Evolutionary conservation across 2,797 vertebrate species (phyloP).

Genomic region (Falco biarmicus): DNA sequence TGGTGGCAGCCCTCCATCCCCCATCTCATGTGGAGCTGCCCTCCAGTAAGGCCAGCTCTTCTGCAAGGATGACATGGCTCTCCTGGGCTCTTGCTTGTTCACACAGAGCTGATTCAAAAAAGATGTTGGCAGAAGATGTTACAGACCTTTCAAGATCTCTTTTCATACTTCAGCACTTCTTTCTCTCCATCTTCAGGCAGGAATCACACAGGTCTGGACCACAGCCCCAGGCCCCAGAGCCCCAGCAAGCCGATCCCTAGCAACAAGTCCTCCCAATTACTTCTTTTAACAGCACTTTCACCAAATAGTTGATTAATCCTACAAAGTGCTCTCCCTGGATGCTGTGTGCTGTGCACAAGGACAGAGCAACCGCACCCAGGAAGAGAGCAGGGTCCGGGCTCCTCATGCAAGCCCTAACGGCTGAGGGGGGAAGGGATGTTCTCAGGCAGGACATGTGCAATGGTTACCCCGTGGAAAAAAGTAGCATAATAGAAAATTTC

Average conservation of each 20-base stretch:
- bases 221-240: neutral
- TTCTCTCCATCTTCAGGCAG: neutral
- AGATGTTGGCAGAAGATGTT: conserved; percentile 34
- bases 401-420: accelerated
- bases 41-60: neutral
- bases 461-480: neutral
- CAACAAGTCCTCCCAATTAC: neutral
- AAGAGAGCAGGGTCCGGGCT: neutral
- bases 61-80: accelerated
- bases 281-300: neutral
- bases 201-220: neutral
- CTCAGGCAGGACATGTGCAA: neutral
- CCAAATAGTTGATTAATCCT: neutral
- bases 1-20: neutral
- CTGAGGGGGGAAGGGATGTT: neutral
- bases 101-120: neutral
- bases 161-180: neutral
- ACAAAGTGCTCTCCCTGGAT: neutral
- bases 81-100: neutral
- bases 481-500: neutral
- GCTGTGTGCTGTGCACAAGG: neutral
- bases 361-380: accelerated
- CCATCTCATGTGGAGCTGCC: neutral
- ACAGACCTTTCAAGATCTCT: neutral
- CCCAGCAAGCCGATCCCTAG: accelerated